Evolutionary conservation across 2,888 invertebrate species (phyloP).

Genomic region (Plagodis pulveraria): DNA sequence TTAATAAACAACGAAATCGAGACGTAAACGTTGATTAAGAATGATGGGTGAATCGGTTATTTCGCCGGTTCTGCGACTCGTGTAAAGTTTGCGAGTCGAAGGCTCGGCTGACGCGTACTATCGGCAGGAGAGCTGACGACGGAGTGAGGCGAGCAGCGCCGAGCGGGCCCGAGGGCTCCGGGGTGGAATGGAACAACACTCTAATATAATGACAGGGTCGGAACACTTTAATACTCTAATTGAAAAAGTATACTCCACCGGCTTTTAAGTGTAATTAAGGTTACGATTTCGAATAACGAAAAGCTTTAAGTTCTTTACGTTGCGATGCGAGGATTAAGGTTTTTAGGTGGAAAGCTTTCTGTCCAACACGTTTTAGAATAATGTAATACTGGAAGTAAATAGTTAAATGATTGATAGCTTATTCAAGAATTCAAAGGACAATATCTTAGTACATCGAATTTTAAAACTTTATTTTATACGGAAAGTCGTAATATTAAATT

Average conservation of each 20-base stretch:
- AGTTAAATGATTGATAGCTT: background rate
- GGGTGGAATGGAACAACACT: constrained; percentile 82
- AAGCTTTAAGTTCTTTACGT: constrained; percentile 38
- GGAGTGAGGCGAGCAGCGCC: constrained; percentile 61
- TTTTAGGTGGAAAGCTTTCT: constrained; percentile 12
- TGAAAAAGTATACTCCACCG: constrained; percentile 82
- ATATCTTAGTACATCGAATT: too few relatives aligned
- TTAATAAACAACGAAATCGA: constrained; percentile 25
- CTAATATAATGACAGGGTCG: constrained; percentile 84
- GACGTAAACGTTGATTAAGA: constrained; percentile 37
- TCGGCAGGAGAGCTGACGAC: constrained; percentile 60
- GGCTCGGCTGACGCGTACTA: constrained; percentile 48
- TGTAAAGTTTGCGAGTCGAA: constrained; percentile 71
- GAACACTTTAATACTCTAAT: constrained; percentile 84
- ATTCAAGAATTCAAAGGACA: background rate
- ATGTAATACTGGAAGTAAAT: background rate
- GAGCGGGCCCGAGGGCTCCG: constrained; percentile 55
- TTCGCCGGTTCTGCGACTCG: constrained; percentile 55
- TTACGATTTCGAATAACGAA: constrained; percentile 60
- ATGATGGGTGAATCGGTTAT: constrained; percentile 29
- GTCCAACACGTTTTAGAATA: constrained; percentile 11
- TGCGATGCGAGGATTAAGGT: constrained; percentile 26
- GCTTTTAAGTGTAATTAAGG: constrained; percentile 77
- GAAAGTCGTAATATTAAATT: background rate
- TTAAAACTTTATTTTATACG: too few relatives aligned